phyloP scores from a whole-genome alignment of 2,888 invertebrate species.

The Philhelius pedissequus region DNA sequence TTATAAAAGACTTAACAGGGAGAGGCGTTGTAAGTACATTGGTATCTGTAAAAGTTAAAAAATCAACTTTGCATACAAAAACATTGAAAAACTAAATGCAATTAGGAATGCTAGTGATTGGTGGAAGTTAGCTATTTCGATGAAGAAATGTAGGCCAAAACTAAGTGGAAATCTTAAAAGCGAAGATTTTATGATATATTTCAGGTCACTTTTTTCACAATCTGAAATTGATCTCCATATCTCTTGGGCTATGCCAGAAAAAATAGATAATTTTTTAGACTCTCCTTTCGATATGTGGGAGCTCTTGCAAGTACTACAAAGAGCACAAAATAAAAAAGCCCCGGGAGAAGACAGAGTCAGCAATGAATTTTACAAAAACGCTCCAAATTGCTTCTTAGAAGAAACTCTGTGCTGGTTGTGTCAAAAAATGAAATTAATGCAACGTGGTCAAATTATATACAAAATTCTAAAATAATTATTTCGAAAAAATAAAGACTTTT shows the following conservation, averaged over 20 bases:
- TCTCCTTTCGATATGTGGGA: neutral
- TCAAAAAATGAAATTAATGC: neutral
- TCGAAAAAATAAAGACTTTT: neutral
- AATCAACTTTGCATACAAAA: neutral
- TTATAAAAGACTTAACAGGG: neutral
- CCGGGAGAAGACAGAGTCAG: neutral
- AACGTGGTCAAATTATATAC: neutral
- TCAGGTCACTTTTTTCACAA: neutral
- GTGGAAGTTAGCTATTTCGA: constrained; percentile 13
- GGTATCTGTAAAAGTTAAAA: neutral
- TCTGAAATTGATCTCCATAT: neutral
- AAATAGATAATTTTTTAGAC: neutral
- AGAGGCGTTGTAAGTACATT: neutral
- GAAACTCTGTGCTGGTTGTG: neutral
- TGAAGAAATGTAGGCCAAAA: constrained; percentile 1
- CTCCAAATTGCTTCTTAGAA: neutral
- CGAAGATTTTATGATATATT: neutral
- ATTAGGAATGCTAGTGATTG: constrained; percentile 13
- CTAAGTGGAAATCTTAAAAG: neutral
- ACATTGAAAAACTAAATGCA: neutral
- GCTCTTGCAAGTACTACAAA: neutral
- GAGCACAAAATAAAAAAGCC: neutral
- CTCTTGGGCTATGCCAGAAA: neutral
- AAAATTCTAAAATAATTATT: neutral
- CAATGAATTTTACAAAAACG: neutral